Base-by-base conservation (phyloP, 2,888 invertebrate species). In the Nephrocerus scutellatus region DNA sequence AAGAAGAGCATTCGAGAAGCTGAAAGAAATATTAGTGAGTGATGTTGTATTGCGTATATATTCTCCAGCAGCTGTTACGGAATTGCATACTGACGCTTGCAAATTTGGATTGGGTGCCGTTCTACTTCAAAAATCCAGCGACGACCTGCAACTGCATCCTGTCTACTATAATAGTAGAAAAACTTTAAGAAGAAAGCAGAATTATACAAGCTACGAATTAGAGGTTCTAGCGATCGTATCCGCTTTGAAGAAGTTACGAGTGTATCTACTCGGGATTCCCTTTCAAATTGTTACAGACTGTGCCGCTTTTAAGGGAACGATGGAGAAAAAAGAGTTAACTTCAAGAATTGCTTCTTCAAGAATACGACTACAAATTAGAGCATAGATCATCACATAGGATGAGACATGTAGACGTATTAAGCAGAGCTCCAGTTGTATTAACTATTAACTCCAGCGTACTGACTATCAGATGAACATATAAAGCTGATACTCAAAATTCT, bases 181-280 rank as follows among this genome's bases (percentile, higher is more conserved):
- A 8, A 56, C 55, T 0, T 44, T 42, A 29, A 22, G 8, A n/a
- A n/a, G n/a, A n/a, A 15, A 32, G 35, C 34, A 46, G 12, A 30
- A 47, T 2, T 59, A 54, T 38, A 51, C 55, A 24, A 54, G 52
- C 29, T 62, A 61, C 35, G 59, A 63, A 30, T 44, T 62, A 1
- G 49, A n/a, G n/a, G n/a, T n/a, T n/a, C n/a, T 62, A 36, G 58
- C 58, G 0, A 41, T 62, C 9, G 30, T 30, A 3, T 34, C 13
- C 8, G 36, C 39, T 6, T 12, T 46, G 8, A 41, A 35, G 12
- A 39, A 41, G 21, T 36, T n/a, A n/a, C n/a, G n/a, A n/a, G n/a
- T n/a, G n/a, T n/a, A n/a, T n/a, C n/a, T 40, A 6, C 16, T 41
- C 10, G 41, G 40, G 1, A n/a, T 31, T 2, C 15, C 19, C 9